phyloP scores from a whole-genome alignment of 2,797 vertebrate species.

The Gila robusta region DNA sequence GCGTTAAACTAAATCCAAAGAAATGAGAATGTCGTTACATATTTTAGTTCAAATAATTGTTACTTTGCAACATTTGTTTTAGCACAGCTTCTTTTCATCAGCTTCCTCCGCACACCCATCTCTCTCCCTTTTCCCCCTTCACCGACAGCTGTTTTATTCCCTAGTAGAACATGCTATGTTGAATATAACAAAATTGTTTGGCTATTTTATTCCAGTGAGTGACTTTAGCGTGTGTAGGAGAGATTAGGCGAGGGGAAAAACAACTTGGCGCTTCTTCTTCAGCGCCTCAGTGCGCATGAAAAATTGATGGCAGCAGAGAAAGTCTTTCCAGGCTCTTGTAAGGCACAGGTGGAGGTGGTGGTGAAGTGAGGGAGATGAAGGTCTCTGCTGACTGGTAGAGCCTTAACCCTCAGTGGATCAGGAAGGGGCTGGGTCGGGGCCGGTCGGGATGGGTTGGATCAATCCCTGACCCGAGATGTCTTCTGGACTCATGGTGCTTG shows the following conservation, averaged over 20 bases:
- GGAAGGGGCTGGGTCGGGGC: neutral
- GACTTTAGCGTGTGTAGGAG: slow-evolving; percentile 51
- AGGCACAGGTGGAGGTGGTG: slow-evolving; percentile 43
- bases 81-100: slow-evolving; percentile 11
- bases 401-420: slow-evolving; percentile 35
- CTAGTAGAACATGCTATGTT: slow-evolving; percentile 47
- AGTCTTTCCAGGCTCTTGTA: slow-evolving; percentile 51
- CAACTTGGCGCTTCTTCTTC: slow-evolving; percentile 47
- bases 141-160: slow-evolving; percentile 47
- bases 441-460: neutral
- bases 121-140: slow-evolving; percentile 53
- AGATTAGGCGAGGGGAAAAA: slow-evolving; percentile 55
- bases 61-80: neutral
- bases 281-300: slow-evolving; percentile 54
- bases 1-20: slow-evolving; percentile 8
- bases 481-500: slow-evolving; percentile 6
- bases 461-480: slow-evolving; percentile 16
- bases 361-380: neutral
- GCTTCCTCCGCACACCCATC: slow-evolving; percentile 17
- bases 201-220: slow-evolving; percentile 58
- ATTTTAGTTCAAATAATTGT: slow-evolving; percentile 2
- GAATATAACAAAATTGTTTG: slow-evolving; percentile 54
- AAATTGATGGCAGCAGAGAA: slow-evolving; percentile 57
- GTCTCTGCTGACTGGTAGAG: slow-evolving; percentile 4
- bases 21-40: neutral